Percentiles rank a stretch among this genome's conserved stretches.
Conservation (phyloP, 1,140 invertebrate species). For the Pteromalus puparum region DNA sequence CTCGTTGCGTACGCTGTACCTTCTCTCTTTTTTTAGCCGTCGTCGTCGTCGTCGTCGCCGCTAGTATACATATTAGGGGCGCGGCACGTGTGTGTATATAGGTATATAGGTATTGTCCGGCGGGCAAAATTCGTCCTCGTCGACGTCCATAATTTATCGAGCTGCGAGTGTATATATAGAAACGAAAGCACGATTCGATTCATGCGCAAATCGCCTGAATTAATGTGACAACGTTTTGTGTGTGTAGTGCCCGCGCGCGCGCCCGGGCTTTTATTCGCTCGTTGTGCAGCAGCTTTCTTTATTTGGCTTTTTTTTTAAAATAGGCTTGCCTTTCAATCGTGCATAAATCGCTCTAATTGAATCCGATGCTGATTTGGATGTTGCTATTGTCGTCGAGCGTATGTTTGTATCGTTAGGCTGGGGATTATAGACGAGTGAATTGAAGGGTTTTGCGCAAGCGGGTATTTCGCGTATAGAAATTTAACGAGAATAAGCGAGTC, state of each 20-base stretch:
- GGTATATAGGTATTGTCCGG: constrained; percentile 56
- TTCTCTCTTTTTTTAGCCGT: constrained; percentile 57
- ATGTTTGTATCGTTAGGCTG: not conserved
- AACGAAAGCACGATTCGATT: not conserved
- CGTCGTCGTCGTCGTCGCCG: constrained; percentile 5
- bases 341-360: constrained; percentile 8
- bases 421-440: not conserved
- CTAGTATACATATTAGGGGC: constrained; percentile 55
- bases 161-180: not conserved
- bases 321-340: not conserved
- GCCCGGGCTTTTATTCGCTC: not conserved
- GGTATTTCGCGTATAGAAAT: not conserved
- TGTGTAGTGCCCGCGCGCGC: not conserved
- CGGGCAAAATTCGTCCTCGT: constrained; percentile 10
- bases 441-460: too few species aligned
- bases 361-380: constrained; percentile 20
- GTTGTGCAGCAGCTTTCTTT: not conserved
- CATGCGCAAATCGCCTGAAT: constrained; percentile 41
- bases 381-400: not conserved
- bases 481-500: not conserved
- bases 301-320: not conserved
- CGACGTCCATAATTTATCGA: constrained; percentile 45
- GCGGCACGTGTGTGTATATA: constrained; percentile 59
- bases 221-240: constrained; percentile 38
- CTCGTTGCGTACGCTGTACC: constrained; percentile 37